phyloP scores from a whole-genome alignment of 1,140 invertebrate genomes.

The Homalodisca vitripennis region DNA sequence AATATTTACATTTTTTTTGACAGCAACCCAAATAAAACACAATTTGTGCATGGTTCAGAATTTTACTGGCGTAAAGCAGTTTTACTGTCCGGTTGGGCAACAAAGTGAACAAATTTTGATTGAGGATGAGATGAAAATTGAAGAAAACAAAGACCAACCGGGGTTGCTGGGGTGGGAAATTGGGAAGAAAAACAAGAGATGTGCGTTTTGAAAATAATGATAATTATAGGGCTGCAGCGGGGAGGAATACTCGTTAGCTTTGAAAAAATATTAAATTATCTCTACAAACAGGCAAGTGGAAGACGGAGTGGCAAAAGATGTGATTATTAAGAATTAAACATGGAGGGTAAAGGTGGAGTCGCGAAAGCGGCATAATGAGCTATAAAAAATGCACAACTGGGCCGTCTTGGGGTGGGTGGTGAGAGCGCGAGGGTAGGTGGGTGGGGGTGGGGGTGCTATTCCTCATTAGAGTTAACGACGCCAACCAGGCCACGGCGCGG shows the following conservation, averaged over 20 bases:
- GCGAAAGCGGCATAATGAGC: conserved; percentile 21
- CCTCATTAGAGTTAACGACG: conserved; percentile 12
- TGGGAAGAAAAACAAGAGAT: conserved; percentile 2
- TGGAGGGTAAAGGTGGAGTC: conserved; percentile 7
- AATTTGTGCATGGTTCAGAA: too few species aligned
- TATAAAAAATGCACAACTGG: conserved; percentile 31
- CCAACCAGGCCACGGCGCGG: neutral
- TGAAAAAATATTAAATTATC: conserved; percentile 30
- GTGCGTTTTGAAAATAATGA: conserved; percentile 29
- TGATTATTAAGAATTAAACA: conserved; percentile 32
- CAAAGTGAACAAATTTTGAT: too few species aligned
- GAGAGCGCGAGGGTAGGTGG: neutral
- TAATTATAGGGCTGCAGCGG: conserved; percentile 16
- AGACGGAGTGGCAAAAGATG: conserved; percentile 25
- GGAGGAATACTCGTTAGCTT: conserved; percentile 18
- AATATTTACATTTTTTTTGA: too few species aligned
- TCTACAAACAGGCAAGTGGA: conserved; percentile 21
- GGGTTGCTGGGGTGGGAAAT: neutral
- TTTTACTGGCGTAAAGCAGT: too few species aligned
- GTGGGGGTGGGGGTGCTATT: conserved; percentile 8
- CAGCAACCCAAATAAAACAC: too few species aligned
- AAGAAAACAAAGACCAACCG: neutral
- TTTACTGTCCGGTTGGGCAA: too few species aligned
- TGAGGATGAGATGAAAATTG: too few species aligned
- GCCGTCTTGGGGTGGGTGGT: conserved; percentile 4